These are phyloP conservation scores for Cossypha heuglini DNA, from an alignment of 2,797 vertebrate species.

Conservation along the genomic window DNA sequence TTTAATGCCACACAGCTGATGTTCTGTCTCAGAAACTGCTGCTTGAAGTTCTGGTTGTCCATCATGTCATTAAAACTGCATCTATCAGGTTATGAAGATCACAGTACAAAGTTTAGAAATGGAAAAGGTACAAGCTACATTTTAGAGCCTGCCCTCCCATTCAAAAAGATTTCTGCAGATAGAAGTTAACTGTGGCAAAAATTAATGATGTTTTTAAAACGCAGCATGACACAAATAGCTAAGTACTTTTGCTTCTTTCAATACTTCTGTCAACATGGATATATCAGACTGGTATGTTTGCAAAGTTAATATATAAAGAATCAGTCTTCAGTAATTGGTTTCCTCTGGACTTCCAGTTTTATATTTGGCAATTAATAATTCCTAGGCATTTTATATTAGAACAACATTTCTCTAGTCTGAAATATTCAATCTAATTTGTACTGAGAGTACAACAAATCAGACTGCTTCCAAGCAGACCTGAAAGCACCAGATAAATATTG, in stretches of 20 bases:
- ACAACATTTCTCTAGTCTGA: background rate
- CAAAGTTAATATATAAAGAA: background rate
- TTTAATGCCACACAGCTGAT: conserved; percentile 3
- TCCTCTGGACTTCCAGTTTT: background rate
- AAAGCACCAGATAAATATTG: background rate
- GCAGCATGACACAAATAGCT: background rate
- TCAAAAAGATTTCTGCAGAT: background rate
- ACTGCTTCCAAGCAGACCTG: background rate
- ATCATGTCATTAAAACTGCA: background rate
- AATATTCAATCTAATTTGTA: background rate
- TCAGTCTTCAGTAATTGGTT: background rate
- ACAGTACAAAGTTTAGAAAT: background rate
- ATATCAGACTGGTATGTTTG: background rate
- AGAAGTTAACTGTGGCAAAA: background rate
- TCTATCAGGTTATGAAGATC: background rate
- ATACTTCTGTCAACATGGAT: background rate
- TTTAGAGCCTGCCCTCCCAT: background rate
- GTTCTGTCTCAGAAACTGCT: background rate
- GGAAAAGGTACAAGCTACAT: background rate
- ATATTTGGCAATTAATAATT: background rate
- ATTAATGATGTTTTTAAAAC: background rate
- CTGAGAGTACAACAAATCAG: background rate
- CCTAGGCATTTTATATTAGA: background rate
- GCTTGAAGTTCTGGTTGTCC: background rate
- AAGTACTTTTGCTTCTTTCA: background rate